Evolutionary conservation across 2,888 invertebrate species (phyloP), one percentile per base, ranked within the genome.

Genomic region (Plagiodera versicolora): DNA sequence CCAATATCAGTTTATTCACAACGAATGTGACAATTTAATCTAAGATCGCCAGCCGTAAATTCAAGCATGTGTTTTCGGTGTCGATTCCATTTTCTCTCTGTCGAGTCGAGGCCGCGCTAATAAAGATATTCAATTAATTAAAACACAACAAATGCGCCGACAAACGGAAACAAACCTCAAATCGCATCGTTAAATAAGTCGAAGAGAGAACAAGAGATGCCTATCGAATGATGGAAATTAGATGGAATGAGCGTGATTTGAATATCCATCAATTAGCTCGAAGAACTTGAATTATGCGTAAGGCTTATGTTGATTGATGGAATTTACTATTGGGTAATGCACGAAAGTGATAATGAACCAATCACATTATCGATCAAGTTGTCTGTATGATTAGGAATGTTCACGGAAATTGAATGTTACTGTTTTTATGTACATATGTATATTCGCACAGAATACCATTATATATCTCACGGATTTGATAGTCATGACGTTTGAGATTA

Each of bases 91-190:
- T 56, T 56, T 63, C 60, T 59, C 59, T 59, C 58, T 39, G 39
- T 11, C 39, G 39, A 14, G 39, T 14, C 53, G 51, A 19, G 59
- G 19, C 44, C 44, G 52, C 53, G 62, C 63, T 65, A 65, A 67
- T 67, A 67, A 67, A 67, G 61, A 65, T 63, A 67, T 67, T 65
- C 65, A 67, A 67, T 67, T 67, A 67, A 67, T 67, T 67, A 65
- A 65, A 67, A 58, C 54, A 52, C 53, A 63, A 67, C 64, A 63
- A 64, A 65, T 55, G 56, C 52, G 60, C 65, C 64, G 64, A 61
- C 65, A 61, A 64, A 64, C 61, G 53, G 28, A 24, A 56, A 58
- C 52, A 51, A 46, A 60, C 52, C 52, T 58, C 56, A 35, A 63
- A 45, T 54, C 56, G 50, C 19, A 44, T 44, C 58, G 45, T 56